Evolutionary conservation across 2,888 invertebrate genomes (phyloP), one percentile per base, ranked within the genome.

Genomic region (Drosophila peninsularis): DNA sequence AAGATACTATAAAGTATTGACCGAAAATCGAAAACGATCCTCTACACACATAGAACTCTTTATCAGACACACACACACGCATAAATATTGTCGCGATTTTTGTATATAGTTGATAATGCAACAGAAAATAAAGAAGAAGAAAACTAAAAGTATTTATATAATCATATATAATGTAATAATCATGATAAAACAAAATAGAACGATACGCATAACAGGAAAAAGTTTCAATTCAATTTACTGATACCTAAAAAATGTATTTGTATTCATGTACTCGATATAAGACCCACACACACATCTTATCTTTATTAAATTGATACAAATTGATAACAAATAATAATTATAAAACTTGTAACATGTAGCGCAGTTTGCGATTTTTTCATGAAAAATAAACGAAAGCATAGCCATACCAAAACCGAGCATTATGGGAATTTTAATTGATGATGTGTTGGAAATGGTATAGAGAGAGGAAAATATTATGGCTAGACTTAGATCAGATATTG

Each of bases 81-180:
- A 27, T 47, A 11, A 66, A 65, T 50, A 39, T 36, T 65, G 58
- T 80, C 62, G 57, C 50, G 71, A n/a, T 56, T 69, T 47, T 67
- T 82, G 82, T 87, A 82, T 62, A 88, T 88, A 83, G 65, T 69
- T 76, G 54, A 65, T 79, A 82, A 78, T 56, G 82, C 58, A 70
- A 42, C 14, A 19, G 61, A 62, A 30, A 37, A 67, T 62, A 21
- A 54, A 50, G 10, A 10, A 3, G 2, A 30, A 66, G 50, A 72
- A 50, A 52, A n/a, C n/a, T 7, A 45, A 45, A 17, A 47, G 32
- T 66, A 68, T 56, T 58, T 53, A 62, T 57, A 56, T 57, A 66
- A 58, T 73, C 57, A 71, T 34, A 67, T 44, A 57, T 41, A 54
- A 41, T 41, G 37, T 60, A 41, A 24, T 57, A 54, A 52, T 62